Evolutionary conservation across 2,888 invertebrate species (phyloP), one percentile per base, ranked within the genome.

Genomic region (Habroteleia sp.): DNA sequence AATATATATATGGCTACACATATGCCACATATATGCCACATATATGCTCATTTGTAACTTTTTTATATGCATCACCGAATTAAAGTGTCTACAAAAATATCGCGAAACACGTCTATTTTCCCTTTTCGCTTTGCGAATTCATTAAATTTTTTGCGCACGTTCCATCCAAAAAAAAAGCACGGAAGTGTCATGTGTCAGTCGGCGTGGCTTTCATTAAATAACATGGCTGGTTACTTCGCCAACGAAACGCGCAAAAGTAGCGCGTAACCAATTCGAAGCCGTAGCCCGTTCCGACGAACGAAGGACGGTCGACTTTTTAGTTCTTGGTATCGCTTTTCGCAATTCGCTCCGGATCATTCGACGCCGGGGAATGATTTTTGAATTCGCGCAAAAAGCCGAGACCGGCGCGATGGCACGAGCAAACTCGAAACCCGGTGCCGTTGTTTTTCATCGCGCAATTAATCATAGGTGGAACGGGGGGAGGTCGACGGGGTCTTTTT

Each of bases 291-390:
- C 39, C 50, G 10, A 14, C 41, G 23, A 35, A 14, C 37, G 60
- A 63, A 63, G 41, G 50, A 29, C 50, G 39, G 17, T 23, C 23
- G 14, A 10, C 46, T 68, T 68, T 58, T 68, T 68, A 27, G 10
- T 8, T 17, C 56, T 5, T n/a, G 48, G 39, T 66, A 56, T 68
- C 48, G 66, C 56, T 68, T 58, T 33, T 56, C 41, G 33, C 29
- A 8, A 68, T 68, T 68, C 29, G 66, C 16, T 48, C 14, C 56
- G 66, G 56, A 56, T 58, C 56, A 48, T 68, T 46, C 48, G 48
- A 58, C 14, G 29, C 11, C 29, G 29, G 33, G 37, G 16, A 41
- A 35, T 39, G 41, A 68, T 54, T 56, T 58, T 63, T 31, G 39
- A 42, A 14, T 5, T 6, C 31, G 31, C 14, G 17, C 25, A 68